Conservation (phyloP, 2,888 invertebrate species). For the Serrognathus titanus region DNA sequence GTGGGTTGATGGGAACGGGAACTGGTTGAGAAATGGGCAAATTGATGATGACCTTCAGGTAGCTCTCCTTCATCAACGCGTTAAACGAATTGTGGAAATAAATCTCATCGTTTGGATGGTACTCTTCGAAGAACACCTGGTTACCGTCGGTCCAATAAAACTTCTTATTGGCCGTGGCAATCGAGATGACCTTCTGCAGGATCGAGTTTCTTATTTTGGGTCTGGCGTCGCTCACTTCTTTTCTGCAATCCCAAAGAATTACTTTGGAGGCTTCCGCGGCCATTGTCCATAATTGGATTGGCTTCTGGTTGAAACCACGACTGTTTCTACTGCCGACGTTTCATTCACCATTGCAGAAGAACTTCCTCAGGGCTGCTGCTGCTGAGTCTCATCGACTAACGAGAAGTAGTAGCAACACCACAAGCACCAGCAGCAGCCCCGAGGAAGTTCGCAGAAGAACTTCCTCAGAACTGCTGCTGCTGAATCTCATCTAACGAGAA, state of each 20-base stretch:
- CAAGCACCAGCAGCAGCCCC: no score
- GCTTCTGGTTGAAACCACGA: no score
- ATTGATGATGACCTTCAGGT: constrained; percentile 52
- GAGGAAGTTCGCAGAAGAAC: no score
- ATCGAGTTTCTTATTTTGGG: constrained; percentile 72
- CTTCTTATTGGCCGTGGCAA: constrained; percentile 71
- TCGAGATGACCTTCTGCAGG: constrained; percentile 70
- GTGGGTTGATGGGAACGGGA: constrained; percentile 75
- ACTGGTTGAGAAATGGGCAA: constrained; percentile 73
- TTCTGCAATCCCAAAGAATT: constrained; percentile 43
- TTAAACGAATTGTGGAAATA: constrained; percentile 78
- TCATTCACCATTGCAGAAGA: no score
- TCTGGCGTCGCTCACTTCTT: constrained; percentile 68
- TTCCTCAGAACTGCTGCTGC: no score
- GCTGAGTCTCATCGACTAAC: no score
- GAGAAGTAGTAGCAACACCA: no score
- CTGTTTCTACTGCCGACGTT: no score
- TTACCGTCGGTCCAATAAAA: constrained; percentile 86
- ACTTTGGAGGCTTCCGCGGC: no score
- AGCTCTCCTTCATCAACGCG: constrained; percentile 45
- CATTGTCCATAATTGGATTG: no score
- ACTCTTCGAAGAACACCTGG: constrained; percentile 75
- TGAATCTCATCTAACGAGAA: no score
- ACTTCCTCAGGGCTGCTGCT: no score
- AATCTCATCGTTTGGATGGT: constrained; percentile 61